Evolutionary conservation across 1,140 invertebrate genomes (phyloP), one percentile per base, ranked within the genome.

Genomic region (Metopolophium dirhodum): DNA sequence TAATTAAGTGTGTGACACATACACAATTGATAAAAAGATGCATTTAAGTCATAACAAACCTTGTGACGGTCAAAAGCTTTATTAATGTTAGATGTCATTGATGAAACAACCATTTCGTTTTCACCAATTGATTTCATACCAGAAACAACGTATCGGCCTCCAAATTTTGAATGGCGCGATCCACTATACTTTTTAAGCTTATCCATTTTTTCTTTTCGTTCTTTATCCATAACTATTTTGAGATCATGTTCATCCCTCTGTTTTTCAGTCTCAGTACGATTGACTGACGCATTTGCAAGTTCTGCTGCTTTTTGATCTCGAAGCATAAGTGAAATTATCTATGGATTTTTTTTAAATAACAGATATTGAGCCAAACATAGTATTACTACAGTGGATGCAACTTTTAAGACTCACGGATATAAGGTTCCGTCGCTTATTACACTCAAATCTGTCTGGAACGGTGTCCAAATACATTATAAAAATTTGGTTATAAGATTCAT

Each of bases 61-160:
- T 94, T 94, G 41, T 94, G 68, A 57, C 82, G 88, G 93, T 94
- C 93, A 94, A 94, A 94, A 41, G 93, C 57, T 85, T 90, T 83
- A 86, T 91, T 96, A 83, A 98, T 96, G 94, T 97, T 97, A 94
- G 96, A 96, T 61, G 98, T 95, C 2, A 98, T 97, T 95, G 98
- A 98, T 95, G 99, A 97, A 95, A 97, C 97, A 94, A 99, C 98
- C 87, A 99, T 95, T 94, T 98, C 97, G 94, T 97, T 97, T 93
- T 99, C 98, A 94, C 98, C 98, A 94, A 99, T 97, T 23, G 98
- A 98, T 95, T 99, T 99, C 96, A 99, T 97, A 95, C 99, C 98
- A 95, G 98, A 97, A 6, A 99, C 97, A 3, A 98, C 97, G 95
- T 97, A 99, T 23, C 98, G 99, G 54, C 99, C 98, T 37, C 98